Evolutionary conservation across 2,113 vertebrate genomes (phyloP), one percentile per base, ranked within the genome.

Genomic region (Catagonus wagneri): DNA sequence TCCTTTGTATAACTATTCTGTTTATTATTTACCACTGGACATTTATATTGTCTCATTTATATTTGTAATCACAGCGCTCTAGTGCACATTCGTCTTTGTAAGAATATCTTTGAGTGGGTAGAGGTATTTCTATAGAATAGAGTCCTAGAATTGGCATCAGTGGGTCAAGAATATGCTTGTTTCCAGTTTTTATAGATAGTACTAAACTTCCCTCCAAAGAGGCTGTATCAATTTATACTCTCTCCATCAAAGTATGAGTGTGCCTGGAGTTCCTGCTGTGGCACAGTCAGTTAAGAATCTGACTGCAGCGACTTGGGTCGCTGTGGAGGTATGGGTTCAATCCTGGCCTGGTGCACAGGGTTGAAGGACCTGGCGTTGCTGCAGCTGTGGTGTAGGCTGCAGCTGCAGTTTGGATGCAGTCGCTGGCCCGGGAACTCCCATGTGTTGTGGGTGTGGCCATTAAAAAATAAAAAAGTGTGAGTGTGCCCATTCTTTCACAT

Each of bases 101-200:
- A 96, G 83, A 80, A 23, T 75, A 50, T 63, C n/a, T 93, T 66
- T 89, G 44, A 66, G n/a, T 25, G 66, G 89, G 34, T 12, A 50
- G 13, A 89, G 34, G 14, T 74, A 71, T 61, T 93, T 90, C 85
- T 80, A 50, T 32, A 63, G 54, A 58, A 44, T 25, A 74, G 54
- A 74, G 58, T 74, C 61, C 44, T 87, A 52, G 61, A 91, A 71
- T 65, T 44, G 60, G n/a, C 25, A 39, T n/a, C 58, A 76, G 0
- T 58, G 52, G n/a, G 7, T 88, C 19, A 92, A 66, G 22, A 17
- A 20, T 83, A 50, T 65, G 23, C 58, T 96, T 78, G 12, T 83
- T 94, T 80, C 50, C 75, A 96, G 56, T 79, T 96, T 63, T 68
- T 90, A 23, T 15, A 29, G 60, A 52, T n/a, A 83, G 66, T 71